Conservation (phyloP, 2,888 invertebrate genomes). For the Cryptus armator region DNA sequence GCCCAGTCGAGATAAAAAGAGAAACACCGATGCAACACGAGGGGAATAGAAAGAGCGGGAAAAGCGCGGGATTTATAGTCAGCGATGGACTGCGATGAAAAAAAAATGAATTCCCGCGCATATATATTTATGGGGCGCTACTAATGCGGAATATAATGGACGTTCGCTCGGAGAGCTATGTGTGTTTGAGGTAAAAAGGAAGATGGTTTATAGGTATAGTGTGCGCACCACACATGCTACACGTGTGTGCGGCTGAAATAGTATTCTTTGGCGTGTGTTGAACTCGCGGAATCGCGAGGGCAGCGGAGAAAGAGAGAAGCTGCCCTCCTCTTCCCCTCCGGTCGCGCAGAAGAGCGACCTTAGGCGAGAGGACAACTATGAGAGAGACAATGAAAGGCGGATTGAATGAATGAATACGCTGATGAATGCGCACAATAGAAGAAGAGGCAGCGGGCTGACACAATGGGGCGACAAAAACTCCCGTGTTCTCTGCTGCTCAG, state of each 20-base stretch:
- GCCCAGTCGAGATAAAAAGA: slow-evolving; percentile 31
- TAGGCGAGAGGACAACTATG: slow-evolving; percentile 78
- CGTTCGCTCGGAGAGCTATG: slow-evolving; percentile 57
- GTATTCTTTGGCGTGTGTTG: neutral
- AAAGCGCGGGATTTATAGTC: slow-evolving; percentile 59
- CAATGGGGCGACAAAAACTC: slow-evolving; percentile 71
- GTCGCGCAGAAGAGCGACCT: slow-evolving; percentile 74
- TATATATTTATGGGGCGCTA: slow-evolving; percentile 70
- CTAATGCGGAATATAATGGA: slow-evolving; percentile 76
- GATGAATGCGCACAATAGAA: slow-evolving; percentile 84
- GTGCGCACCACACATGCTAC: neutral
- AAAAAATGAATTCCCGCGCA: slow-evolving; percentile 48
- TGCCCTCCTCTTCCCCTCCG: neutral
- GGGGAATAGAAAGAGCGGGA: slow-evolving; percentile 33
- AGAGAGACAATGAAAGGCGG: slow-evolving; percentile 80
- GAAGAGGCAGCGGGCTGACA: slow-evolving; percentile 73
- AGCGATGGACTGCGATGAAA: slow-evolving; percentile 40
- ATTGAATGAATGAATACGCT: slow-evolving; percentile 84
- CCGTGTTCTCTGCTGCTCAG: slow-evolving; percentile 30
- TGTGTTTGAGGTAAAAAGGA: slow-evolving; percentile 3
- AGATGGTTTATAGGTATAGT: slow-evolving; percentile 27
- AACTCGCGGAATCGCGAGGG: slow-evolving; percentile 34
- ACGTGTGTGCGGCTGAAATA: neutral
- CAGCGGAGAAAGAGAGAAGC: slow-evolving; percentile 17
- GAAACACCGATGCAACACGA: neutral